A percentile compares a stretch with the other conserved stretches of the same genome.
Evolutionary conservation across 2,113 vertebrate species (phyloP).

Genomic region (Oxyruncus cristatus): DNA sequence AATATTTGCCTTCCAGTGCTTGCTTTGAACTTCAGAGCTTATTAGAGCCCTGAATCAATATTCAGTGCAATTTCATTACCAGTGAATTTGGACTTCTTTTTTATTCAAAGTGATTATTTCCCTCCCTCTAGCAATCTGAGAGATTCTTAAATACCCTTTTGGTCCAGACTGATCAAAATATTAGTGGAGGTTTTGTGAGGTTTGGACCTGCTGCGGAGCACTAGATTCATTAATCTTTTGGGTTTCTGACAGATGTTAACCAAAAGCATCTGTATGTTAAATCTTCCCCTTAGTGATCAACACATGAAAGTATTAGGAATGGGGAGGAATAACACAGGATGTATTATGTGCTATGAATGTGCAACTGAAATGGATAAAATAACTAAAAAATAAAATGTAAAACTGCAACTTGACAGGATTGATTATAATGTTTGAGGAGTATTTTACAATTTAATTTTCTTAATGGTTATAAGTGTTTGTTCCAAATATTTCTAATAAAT

Average conservation of each 20-base stretch:
- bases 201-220: slow-evolving; percentile 61
- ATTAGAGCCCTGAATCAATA: slow-evolving; percentile 75
- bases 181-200: slow-evolving; percentile 60
- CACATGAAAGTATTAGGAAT: neutral
- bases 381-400: slow-evolving; percentile 31
- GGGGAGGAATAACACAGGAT: neutral
- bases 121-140: slow-evolving; percentile 68
- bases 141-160: slow-evolving; percentile 59
- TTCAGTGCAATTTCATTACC: slow-evolving; percentile 67
- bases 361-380: slow-evolving; percentile 38
- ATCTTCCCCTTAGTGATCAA: slow-evolving; percentile 22
- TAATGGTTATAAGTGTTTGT: slow-evolving; percentile 11
- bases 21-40: slow-evolving; percentile 77
- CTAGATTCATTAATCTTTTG: slow-evolving; percentile 52
- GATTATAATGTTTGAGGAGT: slow-evolving; percentile 1
- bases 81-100: slow-evolving; percentile 61
- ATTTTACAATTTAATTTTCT: slow-evolving; percentile 47
- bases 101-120: slow-evolving; percentile 74
- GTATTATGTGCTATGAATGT: neutral
- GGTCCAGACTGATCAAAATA: slow-evolving; percentile 70
- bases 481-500: neutral
- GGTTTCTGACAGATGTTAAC: slow-evolving; percentile 59
- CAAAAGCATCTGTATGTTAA: slow-evolving; percentile 42
- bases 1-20: slow-evolving; percentile 61
- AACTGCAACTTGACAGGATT: neutral